phyloP scores from a whole-genome alignment of 2,113 vertebrate species.

The Talpa occidentalis region DNA sequence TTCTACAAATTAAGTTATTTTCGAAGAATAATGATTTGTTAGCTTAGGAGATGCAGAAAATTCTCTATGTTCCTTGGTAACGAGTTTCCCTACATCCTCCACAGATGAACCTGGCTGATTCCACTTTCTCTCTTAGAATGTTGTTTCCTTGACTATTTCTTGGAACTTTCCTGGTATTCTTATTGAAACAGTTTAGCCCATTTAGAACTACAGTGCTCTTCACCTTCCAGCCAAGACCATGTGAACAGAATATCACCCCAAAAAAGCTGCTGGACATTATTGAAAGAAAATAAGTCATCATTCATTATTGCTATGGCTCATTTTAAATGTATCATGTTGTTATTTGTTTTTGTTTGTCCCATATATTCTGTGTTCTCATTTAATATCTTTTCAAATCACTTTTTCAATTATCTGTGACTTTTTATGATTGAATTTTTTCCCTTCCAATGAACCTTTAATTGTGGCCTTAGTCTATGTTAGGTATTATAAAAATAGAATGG shows the following conservation, averaged over 20 bases:
- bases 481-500: not conserved
- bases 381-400: not conserved
- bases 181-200: rapidly evolving
- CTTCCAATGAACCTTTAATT: not conserved
- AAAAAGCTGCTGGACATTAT: not conserved
- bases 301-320: not conserved
- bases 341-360: not conserved
- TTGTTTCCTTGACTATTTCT: not conserved
- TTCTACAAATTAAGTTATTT: not conserved
- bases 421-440: not conserved
- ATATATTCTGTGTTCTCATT: not conserved
- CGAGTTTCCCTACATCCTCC: not conserved
- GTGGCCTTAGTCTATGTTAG: rapidly evolving
- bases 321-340: not conserved
- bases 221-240: not conserved
- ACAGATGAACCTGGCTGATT: not conserved
- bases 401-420: not conserved
- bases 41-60: not conserved
- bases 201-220: rapidly evolving
- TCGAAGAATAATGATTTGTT: not conserved
- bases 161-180: no score
- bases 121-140: not conserved
- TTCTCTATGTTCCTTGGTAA: not conserved
- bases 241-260: not conserved
- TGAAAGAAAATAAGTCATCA: not conserved